These are phyloP conservation scores for Megalurothrips usitatus DNA, from an alignment of 2,888 invertebrate species.

Conservation along the genomic window DNA sequence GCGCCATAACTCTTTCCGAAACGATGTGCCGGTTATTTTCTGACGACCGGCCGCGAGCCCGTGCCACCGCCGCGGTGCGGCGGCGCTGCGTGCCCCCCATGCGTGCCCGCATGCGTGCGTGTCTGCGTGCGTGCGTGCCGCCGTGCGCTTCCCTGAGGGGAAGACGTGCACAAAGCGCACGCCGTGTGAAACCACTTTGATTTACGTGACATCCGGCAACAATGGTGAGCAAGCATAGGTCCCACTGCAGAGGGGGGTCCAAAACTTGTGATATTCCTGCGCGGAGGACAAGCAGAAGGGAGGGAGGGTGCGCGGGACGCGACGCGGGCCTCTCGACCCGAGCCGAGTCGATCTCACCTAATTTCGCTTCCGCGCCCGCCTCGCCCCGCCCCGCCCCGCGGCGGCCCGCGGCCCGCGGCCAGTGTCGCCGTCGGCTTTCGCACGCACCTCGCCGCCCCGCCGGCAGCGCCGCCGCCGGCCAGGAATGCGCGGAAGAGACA, in stretches of 20 bases:
- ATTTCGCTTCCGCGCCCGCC: too few relatives aligned
- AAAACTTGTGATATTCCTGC: too few relatives aligned
- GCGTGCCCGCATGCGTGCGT: too few relatives aligned
- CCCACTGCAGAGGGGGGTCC: too few relatives aligned
- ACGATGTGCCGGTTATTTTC: constrained; percentile 16
- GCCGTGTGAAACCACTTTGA: constrained; percentile 13
- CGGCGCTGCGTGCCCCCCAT: neutral
- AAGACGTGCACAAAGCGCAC: neutral
- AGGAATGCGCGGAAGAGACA: too few relatives aligned
- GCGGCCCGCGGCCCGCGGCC: neutral
- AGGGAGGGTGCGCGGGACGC: too few relatives aligned
- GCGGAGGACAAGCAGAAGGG: too few relatives aligned
- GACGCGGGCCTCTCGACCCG: too few relatives aligned
- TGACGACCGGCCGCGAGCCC: constrained; percentile 12
- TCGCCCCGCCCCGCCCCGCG: neutral
- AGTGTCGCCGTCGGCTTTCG: neutral
- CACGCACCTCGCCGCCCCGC: neutral
- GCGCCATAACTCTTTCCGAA: constrained; percentile 10
- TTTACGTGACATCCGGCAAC: constrained; percentile 22
- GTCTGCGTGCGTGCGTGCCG: too few relatives aligned
- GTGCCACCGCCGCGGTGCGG: neutral
- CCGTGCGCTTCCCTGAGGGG: too few relatives aligned
- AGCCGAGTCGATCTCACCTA: too few relatives aligned
- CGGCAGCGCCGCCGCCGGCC: too few relatives aligned
- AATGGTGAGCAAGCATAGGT: neutral